Percentiles rank a stretch among this genome's conserved stretches.
phyloP scores from a whole-genome alignment of 2,888 invertebrate species.

The Hirtodrosophila confusa region DNA sequence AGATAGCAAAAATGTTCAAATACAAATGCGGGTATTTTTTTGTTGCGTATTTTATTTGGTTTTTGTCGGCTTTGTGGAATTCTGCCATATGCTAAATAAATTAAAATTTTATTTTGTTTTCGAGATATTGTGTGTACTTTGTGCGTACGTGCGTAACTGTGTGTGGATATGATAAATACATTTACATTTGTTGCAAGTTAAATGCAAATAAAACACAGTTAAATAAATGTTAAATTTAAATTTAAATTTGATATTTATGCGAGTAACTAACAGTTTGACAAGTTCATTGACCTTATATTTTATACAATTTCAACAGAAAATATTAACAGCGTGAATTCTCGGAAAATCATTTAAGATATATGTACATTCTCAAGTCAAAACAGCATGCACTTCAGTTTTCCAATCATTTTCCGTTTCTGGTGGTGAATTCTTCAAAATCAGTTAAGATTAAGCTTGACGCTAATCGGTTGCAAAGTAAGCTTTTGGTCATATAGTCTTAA shows the following conservation, averaged over 20 bases:
- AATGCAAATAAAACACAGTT: conserved; percentile 17
- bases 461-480: too few species aligned
- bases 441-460: too few species aligned
- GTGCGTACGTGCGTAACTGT: conserved; percentile 14
- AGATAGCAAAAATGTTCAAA: conserved; percentile 47
- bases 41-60: conserved; percentile 37
- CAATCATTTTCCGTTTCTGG: too few species aligned
- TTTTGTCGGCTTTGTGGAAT: conserved; percentile 52
- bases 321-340: background rate
- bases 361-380: too few species aligned
- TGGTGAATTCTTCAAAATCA: too few species aligned
- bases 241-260: conserved; percentile 38
- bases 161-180: conserved; percentile 42
- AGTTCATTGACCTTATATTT: conserved; percentile 42
- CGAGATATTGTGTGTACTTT: conserved; percentile 24
- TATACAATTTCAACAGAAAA: background rate
- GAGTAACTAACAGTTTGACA: conserved; percentile 22
- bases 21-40: conserved; percentile 57
- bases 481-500: too few species aligned
- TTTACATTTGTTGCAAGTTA: conserved; percentile 36
- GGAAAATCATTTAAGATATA: too few species aligned
- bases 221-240: conserved; percentile 34
- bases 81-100: conserved; percentile 70
- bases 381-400: too few species aligned
- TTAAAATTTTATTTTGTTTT: conserved; percentile 61